Conservation (phyloP, 2,113 vertebrate genomes). For the Bucco capensis region DNA sequence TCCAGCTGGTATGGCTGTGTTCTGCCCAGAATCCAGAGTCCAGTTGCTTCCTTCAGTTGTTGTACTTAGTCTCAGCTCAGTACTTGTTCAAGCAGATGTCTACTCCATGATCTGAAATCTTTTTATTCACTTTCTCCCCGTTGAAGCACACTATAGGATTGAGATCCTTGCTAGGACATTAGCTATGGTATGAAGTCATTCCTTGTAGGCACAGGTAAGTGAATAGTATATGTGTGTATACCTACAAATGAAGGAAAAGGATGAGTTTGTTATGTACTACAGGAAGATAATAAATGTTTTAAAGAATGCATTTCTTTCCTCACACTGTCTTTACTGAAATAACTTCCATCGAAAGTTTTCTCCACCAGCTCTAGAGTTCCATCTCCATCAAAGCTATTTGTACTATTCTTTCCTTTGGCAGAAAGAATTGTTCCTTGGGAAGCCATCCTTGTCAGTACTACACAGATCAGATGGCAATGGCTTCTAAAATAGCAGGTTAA, state of each 20-base stretch:
- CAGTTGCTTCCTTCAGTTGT: constrained; percentile 9
- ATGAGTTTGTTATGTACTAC: not conserved
- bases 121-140: not conserved
- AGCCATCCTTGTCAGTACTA: constrained; percentile 9
- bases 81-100: not conserved
- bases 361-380: not conserved
- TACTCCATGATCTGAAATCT: not conserved
- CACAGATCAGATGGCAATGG: constrained; percentile 45
- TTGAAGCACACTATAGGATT: not conserved
- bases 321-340: not conserved
- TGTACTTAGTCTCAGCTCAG: not conserved
- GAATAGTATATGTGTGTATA: not conserved
- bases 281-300: not conserved
- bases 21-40: not conserved
- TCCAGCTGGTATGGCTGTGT: constrained; percentile 13
- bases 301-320: not conserved
- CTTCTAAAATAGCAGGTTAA: constrained; percentile 64
- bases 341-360: not conserved
- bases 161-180: not conserved
- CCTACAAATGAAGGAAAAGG: not conserved
- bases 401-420: not conserved
- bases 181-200: not conserved
- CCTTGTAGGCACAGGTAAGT: not conserved
- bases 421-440: constrained; percentile 43
- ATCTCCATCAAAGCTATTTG: not conserved